phyloP scores from a whole-genome alignment of 2,113 vertebrate genomes.

The Marcusenius ussheri region DNA sequence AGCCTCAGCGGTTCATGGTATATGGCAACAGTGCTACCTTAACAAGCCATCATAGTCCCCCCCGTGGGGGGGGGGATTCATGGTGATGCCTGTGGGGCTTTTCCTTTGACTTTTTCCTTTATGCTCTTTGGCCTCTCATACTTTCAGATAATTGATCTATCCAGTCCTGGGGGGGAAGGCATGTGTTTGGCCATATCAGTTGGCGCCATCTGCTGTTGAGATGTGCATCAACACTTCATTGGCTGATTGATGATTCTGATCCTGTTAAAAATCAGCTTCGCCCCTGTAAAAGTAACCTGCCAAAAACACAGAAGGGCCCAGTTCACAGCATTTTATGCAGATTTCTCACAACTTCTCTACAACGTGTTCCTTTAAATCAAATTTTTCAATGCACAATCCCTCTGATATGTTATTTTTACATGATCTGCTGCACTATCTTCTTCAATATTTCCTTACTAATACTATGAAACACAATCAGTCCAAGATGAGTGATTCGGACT shows the following conservation, averaged over 20 bases:
- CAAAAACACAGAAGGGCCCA: background rate
- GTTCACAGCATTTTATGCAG: background rate
- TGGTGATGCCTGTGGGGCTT: background rate
- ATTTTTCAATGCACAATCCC: background rate
- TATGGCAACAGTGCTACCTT: background rate
- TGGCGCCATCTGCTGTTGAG: background rate
- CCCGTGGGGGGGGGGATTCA: background rate
- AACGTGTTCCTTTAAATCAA: background rate
- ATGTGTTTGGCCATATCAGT: background rate
- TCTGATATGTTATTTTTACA: background rate
- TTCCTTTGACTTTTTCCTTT: background rate
- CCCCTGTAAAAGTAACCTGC: background rate
- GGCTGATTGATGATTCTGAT: background rate
- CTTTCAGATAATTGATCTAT: background rate
- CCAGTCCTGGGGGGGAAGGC: background rate
- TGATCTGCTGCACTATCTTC: background rate
- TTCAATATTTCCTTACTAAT: background rate
- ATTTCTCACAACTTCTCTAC: background rate
- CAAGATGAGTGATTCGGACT: constrained; percentile 29
- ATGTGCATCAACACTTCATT: background rate
- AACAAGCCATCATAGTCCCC: background rate
- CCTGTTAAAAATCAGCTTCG: background rate
- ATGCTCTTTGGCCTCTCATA: background rate
- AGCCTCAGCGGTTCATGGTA: background rate
- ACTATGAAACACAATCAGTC: constrained; percentile 19